Evolutionary conservation across 2,888 invertebrate species (phyloP), one percentile per base, ranked within the genome.

Genomic region (Onthophagus sagittarius): DNA sequence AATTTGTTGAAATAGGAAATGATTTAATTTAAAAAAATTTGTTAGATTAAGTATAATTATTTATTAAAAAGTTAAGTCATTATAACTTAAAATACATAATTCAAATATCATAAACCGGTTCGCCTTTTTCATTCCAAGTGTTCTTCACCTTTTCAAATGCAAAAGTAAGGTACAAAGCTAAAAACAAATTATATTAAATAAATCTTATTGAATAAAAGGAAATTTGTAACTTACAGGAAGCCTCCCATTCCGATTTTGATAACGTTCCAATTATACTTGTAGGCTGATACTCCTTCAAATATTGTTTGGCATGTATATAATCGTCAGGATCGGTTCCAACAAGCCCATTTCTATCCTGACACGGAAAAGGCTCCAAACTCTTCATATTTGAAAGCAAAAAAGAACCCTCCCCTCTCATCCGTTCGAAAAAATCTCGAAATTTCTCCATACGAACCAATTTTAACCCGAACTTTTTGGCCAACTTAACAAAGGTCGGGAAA

Each of bases 241-340:
- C 96, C 86, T 98, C 97, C 98, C 98, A 98, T 86, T 98, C 97
- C 64, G 93, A 90, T 79, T 90, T 89, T 9, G 96, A 95, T 79
- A 98, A 88, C 1, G 98, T 97, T 9, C 97, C 97, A 78, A 94
- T 86, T 72, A 83, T 83, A 15, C 82, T 80, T 74, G 83, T 84
- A n/a, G 81, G 80, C 76, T 83, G 83, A 77, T 85, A 79, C 6
- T 80, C 79, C 78, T 86, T 86, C 80, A 89, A 85, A 82, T 88
- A 90, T 69, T 88, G 86, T 75, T 89, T 87, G 2, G 93, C 94
- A 87, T 95, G 94, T 65, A 86, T 85, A 87, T 95, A 97, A 80
- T 96, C 93, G 7, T 88, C 87, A 13, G 86, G 81, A 71, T 87
- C 87, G 31, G 89, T 88, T 0, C 90, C 91, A 76, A 91, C 87